Percentiles rank a stretch among this genome's conserved stretches.
Conservation (phyloP, 2,113 vertebrate genomes). For the Shinisaurus crocodilurus region DNA sequence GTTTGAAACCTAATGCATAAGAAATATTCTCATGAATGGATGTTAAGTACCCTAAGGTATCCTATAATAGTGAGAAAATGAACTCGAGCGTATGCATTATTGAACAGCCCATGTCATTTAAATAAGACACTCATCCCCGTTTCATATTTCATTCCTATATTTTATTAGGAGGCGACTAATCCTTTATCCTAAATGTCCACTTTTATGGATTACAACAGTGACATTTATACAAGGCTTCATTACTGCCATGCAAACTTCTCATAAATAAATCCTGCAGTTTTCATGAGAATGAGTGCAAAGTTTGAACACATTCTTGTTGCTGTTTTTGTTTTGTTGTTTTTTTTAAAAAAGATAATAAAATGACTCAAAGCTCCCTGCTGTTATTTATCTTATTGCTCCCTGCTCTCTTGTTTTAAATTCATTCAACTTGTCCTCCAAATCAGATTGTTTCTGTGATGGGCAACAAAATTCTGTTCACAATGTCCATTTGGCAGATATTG, state of each 20-base stretch:
- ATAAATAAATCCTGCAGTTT: constrained; percentile 32
- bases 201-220: constrained; percentile 24
- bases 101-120: constrained; percentile 16
- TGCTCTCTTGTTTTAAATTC: background rate
- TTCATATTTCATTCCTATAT: constrained; percentile 19
- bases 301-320: background rate
- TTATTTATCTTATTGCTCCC: background rate
- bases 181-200: constrained; percentile 33
- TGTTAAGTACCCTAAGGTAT: constrained; percentile 4
- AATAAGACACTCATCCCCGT: constrained; percentile 11
- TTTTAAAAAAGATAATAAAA: background rate
- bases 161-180: constrained; percentile 36
- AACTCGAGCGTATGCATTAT: constrained; percentile 26
- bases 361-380: background rate
- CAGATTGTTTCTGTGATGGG: background rate
- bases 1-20: constrained; percentile 36
- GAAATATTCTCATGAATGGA: constrained; percentile 35
- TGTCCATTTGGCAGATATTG: background rate
- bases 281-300: constrained; percentile 5
- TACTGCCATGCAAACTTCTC: constrained; percentile 1
- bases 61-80: constrained; percentile 28
- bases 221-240: constrained; percentile 16
- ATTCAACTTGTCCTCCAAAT: background rate
- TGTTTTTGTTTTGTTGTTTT: background rate
- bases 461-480: background rate